Conservation (phyloP, 2,888 invertebrate genomes). For the Iphiclides podalirius region DNA sequence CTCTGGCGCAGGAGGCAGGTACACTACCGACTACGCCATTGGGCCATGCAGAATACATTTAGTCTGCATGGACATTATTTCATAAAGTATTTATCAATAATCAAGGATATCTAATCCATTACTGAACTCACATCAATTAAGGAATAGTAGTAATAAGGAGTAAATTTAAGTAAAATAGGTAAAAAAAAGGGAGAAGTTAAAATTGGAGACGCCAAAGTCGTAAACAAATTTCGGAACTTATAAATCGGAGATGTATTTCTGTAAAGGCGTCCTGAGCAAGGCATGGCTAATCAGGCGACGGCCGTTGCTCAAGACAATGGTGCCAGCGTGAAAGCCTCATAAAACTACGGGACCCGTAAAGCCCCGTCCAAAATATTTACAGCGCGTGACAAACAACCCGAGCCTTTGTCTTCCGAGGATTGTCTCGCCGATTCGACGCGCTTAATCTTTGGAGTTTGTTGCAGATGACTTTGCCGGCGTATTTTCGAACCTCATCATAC, state of each 20-base stretch:
- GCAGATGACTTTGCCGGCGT: slow-evolving; percentile 40
- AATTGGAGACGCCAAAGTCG: slow-evolving; percentile 25
- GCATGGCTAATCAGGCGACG: slow-evolving; percentile 63
- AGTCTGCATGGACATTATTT: too few species aligned
- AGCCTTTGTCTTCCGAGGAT: slow-evolving; percentile 63
- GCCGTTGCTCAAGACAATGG: slow-evolving; percentile 68
- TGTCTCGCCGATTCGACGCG: slow-evolving; percentile 68
- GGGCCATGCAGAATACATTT: too few species aligned
- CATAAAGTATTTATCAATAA: too few species aligned
- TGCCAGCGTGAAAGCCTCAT: slow-evolving; percentile 69
- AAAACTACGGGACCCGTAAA: slow-evolving; percentile 70
- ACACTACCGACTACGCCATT: too few species aligned
- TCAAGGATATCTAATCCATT: too few species aligned
- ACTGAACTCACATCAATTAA: too few species aligned
- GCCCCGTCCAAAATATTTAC: slow-evolving; percentile 77
- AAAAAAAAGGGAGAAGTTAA: too few species aligned
- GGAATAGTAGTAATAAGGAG: too few species aligned
- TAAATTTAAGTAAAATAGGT: too few species aligned
- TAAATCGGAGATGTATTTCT: slow-evolving; percentile 31
- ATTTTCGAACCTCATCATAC: slow-evolving; percentile 42
- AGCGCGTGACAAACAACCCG: slow-evolving; percentile 69
- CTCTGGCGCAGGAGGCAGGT: too few species aligned
- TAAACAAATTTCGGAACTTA: slow-evolving; percentile 28
- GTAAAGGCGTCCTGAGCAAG: slow-evolving; percentile 40
- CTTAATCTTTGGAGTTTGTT: slow-evolving; percentile 53